Evolutionary conservation across 2,113 vertebrate species (phyloP).

Genomic region (Propithecus coquereli): DNA sequence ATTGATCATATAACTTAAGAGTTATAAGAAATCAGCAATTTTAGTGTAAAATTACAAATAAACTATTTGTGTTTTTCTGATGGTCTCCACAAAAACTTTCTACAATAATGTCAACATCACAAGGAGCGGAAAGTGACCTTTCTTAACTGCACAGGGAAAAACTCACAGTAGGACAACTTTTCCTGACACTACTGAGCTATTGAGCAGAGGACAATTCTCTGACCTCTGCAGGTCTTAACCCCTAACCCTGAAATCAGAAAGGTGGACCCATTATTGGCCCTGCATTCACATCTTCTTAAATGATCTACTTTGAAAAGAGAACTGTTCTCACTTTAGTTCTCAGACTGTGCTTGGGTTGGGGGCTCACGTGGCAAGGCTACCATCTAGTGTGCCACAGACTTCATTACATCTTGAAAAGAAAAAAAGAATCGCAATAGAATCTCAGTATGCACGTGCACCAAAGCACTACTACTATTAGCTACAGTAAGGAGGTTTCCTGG

Average conservation of each 20-base stretch:
- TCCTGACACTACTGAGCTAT: neutral
- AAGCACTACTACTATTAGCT: accelerated
- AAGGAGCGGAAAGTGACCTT: neutral
- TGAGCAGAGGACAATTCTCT: neutral
- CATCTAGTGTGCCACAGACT: neutral
- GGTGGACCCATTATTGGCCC: neutral
- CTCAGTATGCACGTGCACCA: accelerated
- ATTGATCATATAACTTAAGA: neutral
- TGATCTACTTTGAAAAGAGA: accelerated
- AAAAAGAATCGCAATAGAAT: neutral
- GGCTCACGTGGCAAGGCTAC: slow-evolving; percentile 42
- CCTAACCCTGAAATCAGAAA: neutral
- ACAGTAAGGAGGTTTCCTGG: neutral
- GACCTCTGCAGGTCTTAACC: neutral
- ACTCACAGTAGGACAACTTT: neutral
- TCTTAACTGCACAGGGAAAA: neutral
- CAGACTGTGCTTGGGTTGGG: accelerated
- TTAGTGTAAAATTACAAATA: neutral
- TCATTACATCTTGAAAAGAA: slow-evolving; percentile 44
- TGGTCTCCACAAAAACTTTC: neutral
- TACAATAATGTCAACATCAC: neutral
- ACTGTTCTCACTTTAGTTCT: accelerated
- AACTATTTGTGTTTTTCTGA: neutral
- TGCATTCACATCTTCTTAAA: neutral
- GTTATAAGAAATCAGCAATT: neutral